Evolutionary conservation across 2,888 invertebrate species (phyloP).

Genomic region (Paralinhomoeus sp.): DNA sequence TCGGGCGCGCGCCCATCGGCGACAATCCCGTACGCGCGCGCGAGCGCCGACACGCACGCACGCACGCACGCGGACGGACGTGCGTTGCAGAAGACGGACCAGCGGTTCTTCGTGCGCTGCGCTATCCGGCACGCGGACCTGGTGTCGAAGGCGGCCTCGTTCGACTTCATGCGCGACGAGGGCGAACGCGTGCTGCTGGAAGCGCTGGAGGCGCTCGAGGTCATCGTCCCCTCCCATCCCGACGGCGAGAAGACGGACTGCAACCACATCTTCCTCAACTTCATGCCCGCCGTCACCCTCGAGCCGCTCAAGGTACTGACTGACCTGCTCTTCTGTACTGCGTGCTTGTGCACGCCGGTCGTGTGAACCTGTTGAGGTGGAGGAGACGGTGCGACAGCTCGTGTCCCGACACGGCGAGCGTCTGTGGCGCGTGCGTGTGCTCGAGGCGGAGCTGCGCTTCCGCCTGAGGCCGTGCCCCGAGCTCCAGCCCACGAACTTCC

Average conservation of each 20-base stretch:
- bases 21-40: conserved; percentile 83
- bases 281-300: conserved; percentile 93
- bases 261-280: conserved; percentile 94
- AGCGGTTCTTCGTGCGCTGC: conserved; percentile 82
- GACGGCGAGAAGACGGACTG: conserved; percentile 51
- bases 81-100: conserved; percentile 78
- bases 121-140: conserved; percentile 91
- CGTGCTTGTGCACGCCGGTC: too few species aligned
- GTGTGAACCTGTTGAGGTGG: too few species aligned
- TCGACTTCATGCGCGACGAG: conserved; percentile 90
- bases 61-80: too few species aligned
- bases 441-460: conserved; percentile 73
- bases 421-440: conserved; percentile 76
- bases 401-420: conserved; percentile 83
- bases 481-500: conserved; percentile 58
- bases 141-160: conserved; percentile 90
- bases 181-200: conserved; percentile 73
- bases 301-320: conserved; percentile 60
- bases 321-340: too few species aligned
- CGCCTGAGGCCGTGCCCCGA: too few species aligned
- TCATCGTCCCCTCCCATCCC: conserved; percentile 38
- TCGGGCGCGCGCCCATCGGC: conserved; percentile 81
- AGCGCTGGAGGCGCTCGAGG: conserved; percentile 91
- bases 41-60: too few species aligned
- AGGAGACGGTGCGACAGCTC: conserved; percentile 85